Evolutionary conservation across 2,797 vertebrate species (phyloP), one percentile per base, ranked within the genome.

Genomic region (Danio tinwini): DNA sequence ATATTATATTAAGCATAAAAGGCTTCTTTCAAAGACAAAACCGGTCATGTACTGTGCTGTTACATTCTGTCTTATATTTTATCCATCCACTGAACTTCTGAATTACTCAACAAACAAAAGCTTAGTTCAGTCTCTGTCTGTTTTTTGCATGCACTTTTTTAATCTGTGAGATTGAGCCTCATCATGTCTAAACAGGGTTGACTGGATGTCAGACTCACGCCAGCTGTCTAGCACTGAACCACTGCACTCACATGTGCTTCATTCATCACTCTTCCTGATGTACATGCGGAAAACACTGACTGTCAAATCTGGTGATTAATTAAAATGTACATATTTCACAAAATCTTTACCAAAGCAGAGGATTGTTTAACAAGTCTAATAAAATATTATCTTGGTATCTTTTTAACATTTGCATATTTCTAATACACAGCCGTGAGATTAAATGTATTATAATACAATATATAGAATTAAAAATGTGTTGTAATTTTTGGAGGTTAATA

Each of bases 161-260:
- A 50, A 77, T 68, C 64, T 40, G 16, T 59, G 53, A 68, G 75
- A 77, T 40, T 59, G 75, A 77, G 29, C 53, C 12, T 49, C 53
- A 59, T 68, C 44, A 49, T 58, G 52, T 5, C 6, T 63, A 68
- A 40, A 76, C 11, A 37, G 44, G 63, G 75, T 77, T 42, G 4
- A 47, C 19, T 39, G 21, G 40, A 67, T 67, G 42, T 67, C 63
- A 76, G 40, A 14, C 50, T 76, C 21, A 68, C 14, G 14, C 63
- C 64, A 68, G 64, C 64, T 77, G 75, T 68, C 55, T 75, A 59
- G 11, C 75, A 68, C 44, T 21, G 62, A 58, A 37, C 19, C 11
- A 53, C 42, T 56, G 78, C n/a, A 56, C 56, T 37, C 17, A 16
- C 19, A 49, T 64, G 61, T 58, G 17, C 19, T 19, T 6, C 39